A percentile compares a stretch with the other conserved stretches of the same genome.
phyloP scores from a whole-genome alignment of 2,797 vertebrate genomes.

The Alectoris magna region DNA sequence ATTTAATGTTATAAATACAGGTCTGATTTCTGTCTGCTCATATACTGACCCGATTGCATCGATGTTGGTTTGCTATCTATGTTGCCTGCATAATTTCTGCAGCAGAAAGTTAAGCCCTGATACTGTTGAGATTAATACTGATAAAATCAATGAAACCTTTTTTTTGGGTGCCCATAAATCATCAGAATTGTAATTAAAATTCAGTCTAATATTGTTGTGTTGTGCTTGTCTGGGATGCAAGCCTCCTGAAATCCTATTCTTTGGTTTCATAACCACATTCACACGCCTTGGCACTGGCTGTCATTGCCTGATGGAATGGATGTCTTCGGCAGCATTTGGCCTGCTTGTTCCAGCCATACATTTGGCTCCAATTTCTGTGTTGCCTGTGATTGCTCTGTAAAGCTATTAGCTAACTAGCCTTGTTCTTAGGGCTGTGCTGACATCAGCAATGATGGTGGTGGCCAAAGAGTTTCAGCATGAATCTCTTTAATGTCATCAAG shows the following conservation, averaged over 20 bases:
- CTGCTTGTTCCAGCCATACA: slow-evolving; percentile 23
- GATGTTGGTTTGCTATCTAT: not conserved
- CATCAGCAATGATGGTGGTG: slow-evolving; percentile 45
- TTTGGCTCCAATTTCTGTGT: slow-evolving; percentile 25
- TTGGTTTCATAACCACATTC: not conserved
- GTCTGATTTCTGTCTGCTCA: not conserved
- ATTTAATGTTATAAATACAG: not conserved
- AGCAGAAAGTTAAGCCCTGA: not conserved
- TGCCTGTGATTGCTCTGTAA: slow-evolving; percentile 32
- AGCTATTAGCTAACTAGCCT: slow-evolving; percentile 71
- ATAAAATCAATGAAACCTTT: not conserved
- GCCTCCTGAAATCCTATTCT: not conserved
- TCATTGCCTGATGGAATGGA: not conserved
- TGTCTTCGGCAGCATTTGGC: not conserved
- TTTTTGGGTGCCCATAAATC: not conserved
- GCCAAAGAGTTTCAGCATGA: slow-evolving; percentile 55
- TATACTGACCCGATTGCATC: not conserved
- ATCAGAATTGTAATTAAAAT: not conserved
- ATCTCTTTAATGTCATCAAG: slow-evolving; percentile 39
- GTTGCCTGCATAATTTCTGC: not conserved
- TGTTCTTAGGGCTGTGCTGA: slow-evolving; percentile 55
- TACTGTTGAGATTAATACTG: not conserved
- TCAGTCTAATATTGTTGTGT: not conserved
- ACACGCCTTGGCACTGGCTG: not conserved
- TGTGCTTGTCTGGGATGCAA: not conserved